These are phyloP conservation scores for Pavo muticus DNA, from an alignment of 2,113 vertebrate species.

Conservation along the genomic window DNA sequence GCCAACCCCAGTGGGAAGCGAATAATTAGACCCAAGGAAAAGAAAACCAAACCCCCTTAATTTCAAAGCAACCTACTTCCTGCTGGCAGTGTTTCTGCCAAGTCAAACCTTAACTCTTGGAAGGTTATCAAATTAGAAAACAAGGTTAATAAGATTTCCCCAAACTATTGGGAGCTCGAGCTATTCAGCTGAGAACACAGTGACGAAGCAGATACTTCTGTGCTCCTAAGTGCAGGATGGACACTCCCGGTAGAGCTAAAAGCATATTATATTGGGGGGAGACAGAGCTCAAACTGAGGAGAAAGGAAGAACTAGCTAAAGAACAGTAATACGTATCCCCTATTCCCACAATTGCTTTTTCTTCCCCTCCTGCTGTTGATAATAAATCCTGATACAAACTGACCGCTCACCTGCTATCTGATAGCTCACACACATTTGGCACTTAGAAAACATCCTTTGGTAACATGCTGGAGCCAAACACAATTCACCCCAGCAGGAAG, in stretches of 20 bases:
- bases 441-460: neutral
- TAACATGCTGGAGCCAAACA: neutral
- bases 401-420: neutral
- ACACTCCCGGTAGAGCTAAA: neutral
- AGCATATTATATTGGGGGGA: neutral
- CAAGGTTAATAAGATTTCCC: neutral
- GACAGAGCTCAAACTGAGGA: neutral
- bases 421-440: neutral
- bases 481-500: neutral
- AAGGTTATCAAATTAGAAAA: neutral
- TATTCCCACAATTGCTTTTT: neutral
- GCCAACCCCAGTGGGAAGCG: neutral
- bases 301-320: neutral
- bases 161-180: neutral
- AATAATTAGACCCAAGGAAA: neutral
- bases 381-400: neutral
- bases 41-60: neutral
- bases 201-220: neutral
- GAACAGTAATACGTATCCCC: neutral
- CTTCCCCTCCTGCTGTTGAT: neutral
- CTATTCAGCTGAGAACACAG: neutral
- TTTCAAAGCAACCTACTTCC: constrained; percentile 6
- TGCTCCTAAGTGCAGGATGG: neutral
- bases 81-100: neutral
- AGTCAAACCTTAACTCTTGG: neutral